Conservation (phyloP, 2,888 invertebrate genomes). For the Stenchaetothrips biformis region DNA sequence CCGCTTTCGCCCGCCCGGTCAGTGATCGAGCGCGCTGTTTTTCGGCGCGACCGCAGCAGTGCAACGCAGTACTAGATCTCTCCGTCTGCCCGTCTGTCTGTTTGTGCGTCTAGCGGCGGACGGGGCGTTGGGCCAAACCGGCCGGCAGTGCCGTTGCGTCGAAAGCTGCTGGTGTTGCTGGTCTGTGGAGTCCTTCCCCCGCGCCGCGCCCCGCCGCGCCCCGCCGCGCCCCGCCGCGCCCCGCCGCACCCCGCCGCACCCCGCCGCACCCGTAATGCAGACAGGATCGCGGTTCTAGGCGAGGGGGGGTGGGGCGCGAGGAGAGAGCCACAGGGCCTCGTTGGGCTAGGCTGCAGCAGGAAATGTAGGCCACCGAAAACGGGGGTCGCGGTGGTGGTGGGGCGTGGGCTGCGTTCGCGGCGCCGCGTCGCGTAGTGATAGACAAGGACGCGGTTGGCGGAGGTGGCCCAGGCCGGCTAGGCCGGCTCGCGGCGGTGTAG, state of each 20-base stretch:
- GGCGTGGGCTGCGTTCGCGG: neutral
- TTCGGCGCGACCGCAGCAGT: too few species aligned
- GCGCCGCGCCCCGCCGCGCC: too few species aligned
- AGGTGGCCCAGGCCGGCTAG: neutral
- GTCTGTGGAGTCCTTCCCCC: too few species aligned
- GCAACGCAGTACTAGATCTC: too few species aligned
- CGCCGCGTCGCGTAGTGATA: neutral
- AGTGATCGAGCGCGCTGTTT: too few species aligned
- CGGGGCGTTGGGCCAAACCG: too few species aligned
- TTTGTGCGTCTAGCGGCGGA: too few species aligned
- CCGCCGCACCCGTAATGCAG: neutral
- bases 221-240: conserved; percentile 6
- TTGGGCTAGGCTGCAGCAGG: conserved; percentile 1
- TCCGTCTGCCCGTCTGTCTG: too few species aligned
- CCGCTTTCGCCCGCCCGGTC: too few species aligned
- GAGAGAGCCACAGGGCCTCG: neutral
- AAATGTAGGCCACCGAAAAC: conserved; percentile 22
- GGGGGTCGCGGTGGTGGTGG: neutral
- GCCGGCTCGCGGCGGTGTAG: neutral
- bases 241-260: conserved; percentile 2
- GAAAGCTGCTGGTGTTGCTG: too few species aligned
- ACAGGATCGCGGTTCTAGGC: neutral
- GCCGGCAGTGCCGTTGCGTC: too few species aligned
- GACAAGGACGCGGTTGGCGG: neutral
- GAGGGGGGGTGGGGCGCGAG: neutral